Base-by-base conservation (phyloP, 1,140 invertebrate genomes). In the Solenopsis fugax region DNA sequence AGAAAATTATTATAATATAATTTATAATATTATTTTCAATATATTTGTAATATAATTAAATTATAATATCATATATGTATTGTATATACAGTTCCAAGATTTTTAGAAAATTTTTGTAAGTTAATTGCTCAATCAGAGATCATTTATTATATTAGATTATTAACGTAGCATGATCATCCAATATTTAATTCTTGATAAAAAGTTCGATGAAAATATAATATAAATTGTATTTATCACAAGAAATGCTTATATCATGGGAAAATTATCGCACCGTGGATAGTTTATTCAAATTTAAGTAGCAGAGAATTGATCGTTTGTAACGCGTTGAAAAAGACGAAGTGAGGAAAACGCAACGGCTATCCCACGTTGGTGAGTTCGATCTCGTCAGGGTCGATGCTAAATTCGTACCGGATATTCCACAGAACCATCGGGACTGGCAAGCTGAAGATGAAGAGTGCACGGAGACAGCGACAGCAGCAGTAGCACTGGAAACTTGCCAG, bases 361-460 rank as follows among this genome's bases (percentile, higher is more conserved):
- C 65, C 21, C 52, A 58, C 34, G 34, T 54, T 54, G 56, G 48
- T 52, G 64, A 62, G 48, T 29, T 64, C 67, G 81, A 80, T 89
- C 88, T 82, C 77, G 50, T 90, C 85, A 87, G 76, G 73, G 85
- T 84, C 87, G 80, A 80, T 82, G 80, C 88, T 89, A 91, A 90
- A 90, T 94, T 94, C 90, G 92, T 94, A 93, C 92, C 91, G 92
- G 91, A 94, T 92, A 91, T 89, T 89, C 78, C 77, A 80, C 92
- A 95, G 95, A 95, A 95, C 91, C 94, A 94, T 80, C 93, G 92
- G 86, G 94, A 95, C 91, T 95, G 95, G 95, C 94, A 93, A 89
- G 93, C 92, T 90, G 95, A 95, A 93, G 94, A 95, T 95, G 95
- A 95, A 91, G 95, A 95, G 92, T 95, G 95, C 81, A 92, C 92